These are phyloP conservation scores for Microplitis demolitor DNA, from an alignment of 1,140 invertebrate species.

Conservation along the genomic window DNA sequence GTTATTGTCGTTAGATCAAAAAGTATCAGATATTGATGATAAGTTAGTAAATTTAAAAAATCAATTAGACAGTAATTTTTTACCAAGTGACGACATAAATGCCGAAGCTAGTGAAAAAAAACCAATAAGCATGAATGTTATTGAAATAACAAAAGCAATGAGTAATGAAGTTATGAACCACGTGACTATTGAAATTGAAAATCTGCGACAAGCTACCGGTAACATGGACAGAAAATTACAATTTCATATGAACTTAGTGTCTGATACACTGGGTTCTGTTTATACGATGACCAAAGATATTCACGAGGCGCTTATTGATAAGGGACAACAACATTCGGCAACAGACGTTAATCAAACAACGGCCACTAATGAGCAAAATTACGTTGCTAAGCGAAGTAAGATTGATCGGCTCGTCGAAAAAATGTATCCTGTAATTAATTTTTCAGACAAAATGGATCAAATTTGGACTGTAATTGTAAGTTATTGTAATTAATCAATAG, in stretches of 20 bases:
- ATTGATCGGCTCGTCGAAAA: constrained; percentile 77
- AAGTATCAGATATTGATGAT: constrained; percentile 79
- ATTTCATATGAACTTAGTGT: constrained; percentile 82
- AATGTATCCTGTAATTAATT: constrained; percentile 81
- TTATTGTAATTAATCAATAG: background rate
- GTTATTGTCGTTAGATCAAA: constrained; percentile 75
- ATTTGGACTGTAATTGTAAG: constrained; percentile 82
- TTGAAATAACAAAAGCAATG: constrained; percentile 79
- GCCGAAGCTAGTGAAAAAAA: constrained; percentile 85
- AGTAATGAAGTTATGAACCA: constrained; percentile 77
- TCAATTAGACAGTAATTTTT: constrained; percentile 80
- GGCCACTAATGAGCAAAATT: constrained; percentile 56
- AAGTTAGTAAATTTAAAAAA: constrained; percentile 79
- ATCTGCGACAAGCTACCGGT: constrained; percentile 73
- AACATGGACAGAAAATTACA: constrained; percentile 82
- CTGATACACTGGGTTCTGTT: constrained; percentile 78
- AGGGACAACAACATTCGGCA: constrained; percentile 54
- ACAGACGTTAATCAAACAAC: constrained; percentile 36
- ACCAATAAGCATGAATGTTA: constrained; percentile 77
- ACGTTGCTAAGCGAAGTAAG: constrained; percentile 68
- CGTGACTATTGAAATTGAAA: constrained; percentile 75
- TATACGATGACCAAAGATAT: constrained; percentile 78
- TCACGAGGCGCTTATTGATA: constrained; percentile 78
- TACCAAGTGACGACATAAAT: constrained; percentile 79
- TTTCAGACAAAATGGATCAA: constrained; percentile 87